Conservation (phyloP, 2,888 invertebrate species). For the Plagodis dolabraria region DNA sequence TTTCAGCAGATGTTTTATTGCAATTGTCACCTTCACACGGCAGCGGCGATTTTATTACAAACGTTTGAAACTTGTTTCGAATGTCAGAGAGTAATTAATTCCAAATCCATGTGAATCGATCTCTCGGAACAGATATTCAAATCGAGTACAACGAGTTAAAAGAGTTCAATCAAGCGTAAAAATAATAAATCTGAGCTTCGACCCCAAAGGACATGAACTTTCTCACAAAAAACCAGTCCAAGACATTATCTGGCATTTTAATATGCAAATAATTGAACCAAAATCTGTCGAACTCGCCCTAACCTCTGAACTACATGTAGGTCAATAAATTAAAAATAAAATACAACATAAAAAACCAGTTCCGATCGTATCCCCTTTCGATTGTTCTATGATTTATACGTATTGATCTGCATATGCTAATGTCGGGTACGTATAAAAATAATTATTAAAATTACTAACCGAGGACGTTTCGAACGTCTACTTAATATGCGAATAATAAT, state of each 20-base stretch:
- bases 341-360: constrained; percentile 48
- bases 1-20: constrained; percentile 23
- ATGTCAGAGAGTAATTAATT: constrained; percentile 32
- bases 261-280: constrained; percentile 77
- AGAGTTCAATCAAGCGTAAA: constrained; percentile 59
- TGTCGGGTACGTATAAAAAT: constrained; percentile 56
- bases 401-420: constrained; percentile 78
- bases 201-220: constrained; percentile 47
- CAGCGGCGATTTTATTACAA: neutral
- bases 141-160: constrained; percentile 27
- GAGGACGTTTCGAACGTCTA: constrained; percentile 51
- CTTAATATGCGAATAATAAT: constrained; percentile 83
- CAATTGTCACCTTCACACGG: constrained; percentile 34
- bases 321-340: constrained; percentile 77
- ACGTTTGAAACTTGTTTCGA: constrained; percentile 23
- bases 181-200: constrained; percentile 58
- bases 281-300: constrained; percentile 53
- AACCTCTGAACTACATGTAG: constrained; percentile 58
- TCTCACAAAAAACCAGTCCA: constrained; percentile 66
- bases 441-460: constrained; percentile 65
- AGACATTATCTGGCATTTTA: constrained; percentile 55
- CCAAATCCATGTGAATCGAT: constrained; percentile 36
- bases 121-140: constrained; percentile 29
- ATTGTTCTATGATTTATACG: constrained; percentile 84
- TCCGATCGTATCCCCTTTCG: constrained; percentile 53